Base-by-base conservation (phyloP, 2,888 invertebrate species). In the Callinectes sapidus region DNA sequence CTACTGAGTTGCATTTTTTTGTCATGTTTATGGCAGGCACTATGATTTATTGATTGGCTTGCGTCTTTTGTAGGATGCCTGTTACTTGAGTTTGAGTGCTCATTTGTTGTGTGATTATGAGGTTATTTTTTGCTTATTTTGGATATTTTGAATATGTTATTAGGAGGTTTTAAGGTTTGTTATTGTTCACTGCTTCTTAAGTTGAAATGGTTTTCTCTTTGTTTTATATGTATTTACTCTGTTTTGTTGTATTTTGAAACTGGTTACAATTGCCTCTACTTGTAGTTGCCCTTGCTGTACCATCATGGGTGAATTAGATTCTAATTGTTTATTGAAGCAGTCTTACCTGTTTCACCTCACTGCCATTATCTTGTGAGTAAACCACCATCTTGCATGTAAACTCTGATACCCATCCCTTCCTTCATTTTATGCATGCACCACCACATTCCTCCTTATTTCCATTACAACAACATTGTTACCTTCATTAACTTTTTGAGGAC, bases 1-100 rank as follows among this genome's bases (percentile, higher is more conserved):
- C 87, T 87, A 35, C 54, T 71, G 71, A 87, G 42, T 48, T 87
- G 71, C 81, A 81, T 81, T 81, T 18, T 18, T 81, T 81, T 32
- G 35, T 32, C 14, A 35, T 35, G 16, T 81, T 81, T 32, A 10
- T 81, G 35, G 81, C 81, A 81, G 81, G 35, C 81, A 81, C 32
- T 35, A 18, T 35, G 2, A 23, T 81, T 35, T 81, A 18, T 81
- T 81, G 35, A 18, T 81, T 81, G 35, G 81, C 71, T 71, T 71
- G 71, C 71, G 28, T 71, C 71, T 71, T 71, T 28, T 71, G 71
- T 71, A 71, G 81, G 81, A 81, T 35, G 35, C 35, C 35, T 81
- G 13, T 81, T 81, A 35, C 81, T 35, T 35, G 13, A 18, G 14
- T 13, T 81, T 32, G 32, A 81, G 28, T 71, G 81, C 14, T 81